Evolutionary conservation across 2,888 invertebrate genomes (phyloP).

Genomic region (Agrenia bidenticulata): DNA sequence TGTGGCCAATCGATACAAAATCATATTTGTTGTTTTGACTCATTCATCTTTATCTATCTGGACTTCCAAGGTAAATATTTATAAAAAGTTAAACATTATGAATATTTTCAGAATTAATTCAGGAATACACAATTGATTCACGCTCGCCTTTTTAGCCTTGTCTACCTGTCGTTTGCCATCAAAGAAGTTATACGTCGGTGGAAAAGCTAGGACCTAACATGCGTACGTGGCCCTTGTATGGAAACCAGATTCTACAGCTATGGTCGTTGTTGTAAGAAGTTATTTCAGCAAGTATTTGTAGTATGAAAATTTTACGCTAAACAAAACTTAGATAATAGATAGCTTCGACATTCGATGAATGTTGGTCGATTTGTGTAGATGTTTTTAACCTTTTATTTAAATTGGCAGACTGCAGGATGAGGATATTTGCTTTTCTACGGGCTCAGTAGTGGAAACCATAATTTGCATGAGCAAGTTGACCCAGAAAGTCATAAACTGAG

Average conservation of each 20-base stretch:
- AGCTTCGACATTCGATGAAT: not conserved
- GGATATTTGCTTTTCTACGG: constrained; percentile 85
- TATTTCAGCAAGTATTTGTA: constrained; percentile 12
- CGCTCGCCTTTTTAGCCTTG: constrained; percentile 71
- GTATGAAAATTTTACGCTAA: too few species aligned
- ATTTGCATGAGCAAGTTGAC: constrained; percentile 80
- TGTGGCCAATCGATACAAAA: constrained; percentile 85
- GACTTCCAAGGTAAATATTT: constrained; percentile 85
- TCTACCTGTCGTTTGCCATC: constrained; percentile 82
- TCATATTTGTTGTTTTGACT: constrained; percentile 79
- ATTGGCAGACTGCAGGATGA: constrained; percentile 74
- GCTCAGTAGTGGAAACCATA: constrained; percentile 71
- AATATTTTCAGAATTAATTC: not conserved
- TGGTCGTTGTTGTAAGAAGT: constrained; percentile 77
- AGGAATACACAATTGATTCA: not conserved
- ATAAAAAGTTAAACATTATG: constrained; percentile 2
- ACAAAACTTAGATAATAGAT: not conserved
- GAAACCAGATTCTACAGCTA: constrained; percentile 91
- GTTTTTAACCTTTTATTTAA: constrained; percentile 13
- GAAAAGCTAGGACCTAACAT: constrained; percentile 79
- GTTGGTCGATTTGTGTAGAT: too few species aligned
- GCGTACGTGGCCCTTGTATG: constrained; percentile 81
- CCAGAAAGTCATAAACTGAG: constrained; percentile 77
- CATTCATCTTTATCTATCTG: constrained; percentile 77
- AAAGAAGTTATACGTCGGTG: constrained; percentile 73